Conservation (phyloP, 2,113 vertebrate genomes). For the Glaucidium brasilianum region DNA sequence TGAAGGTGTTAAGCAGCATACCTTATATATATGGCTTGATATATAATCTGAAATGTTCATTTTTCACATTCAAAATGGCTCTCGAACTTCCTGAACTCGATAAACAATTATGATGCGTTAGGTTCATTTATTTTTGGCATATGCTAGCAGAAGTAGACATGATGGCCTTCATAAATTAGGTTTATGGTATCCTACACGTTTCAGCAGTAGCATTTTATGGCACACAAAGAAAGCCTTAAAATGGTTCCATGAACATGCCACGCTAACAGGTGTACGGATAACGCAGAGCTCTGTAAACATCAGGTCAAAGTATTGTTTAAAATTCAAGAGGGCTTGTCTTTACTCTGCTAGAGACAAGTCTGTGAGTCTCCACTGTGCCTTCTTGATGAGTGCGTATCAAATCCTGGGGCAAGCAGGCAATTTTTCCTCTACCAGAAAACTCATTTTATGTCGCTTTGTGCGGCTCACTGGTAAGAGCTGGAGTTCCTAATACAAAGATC, state of each 20-base stretch:
- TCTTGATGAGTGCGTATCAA: not conserved
- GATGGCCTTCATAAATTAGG: not conserved
- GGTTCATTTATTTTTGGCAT: not conserved
- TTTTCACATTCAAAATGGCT: not conserved
- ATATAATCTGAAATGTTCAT: not conserved
- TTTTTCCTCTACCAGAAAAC: not conserved
- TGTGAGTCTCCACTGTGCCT: too few species aligned
- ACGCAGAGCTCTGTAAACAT: not conserved
- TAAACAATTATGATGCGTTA: not conserved
- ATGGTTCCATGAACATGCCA: not conserved
- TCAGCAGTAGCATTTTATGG: not conserved
- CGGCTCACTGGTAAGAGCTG: not conserved
- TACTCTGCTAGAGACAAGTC: not conserved
- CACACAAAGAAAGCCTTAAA: not conserved
- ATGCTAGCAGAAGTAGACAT: not conserved
- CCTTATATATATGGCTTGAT: not conserved
- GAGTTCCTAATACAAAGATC: not conserved
- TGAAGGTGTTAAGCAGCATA: not conserved
- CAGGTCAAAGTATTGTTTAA: not conserved
- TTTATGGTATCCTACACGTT: not conserved
- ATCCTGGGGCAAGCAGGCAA: not conserved
- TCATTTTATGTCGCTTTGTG: rapidly evolving
- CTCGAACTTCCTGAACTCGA: not conserved
- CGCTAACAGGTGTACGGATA: not conserved
- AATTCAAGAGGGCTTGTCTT: not conserved